phyloP scores from a whole-genome alignment of 2,797 vertebrate species.

The Macrochelys suwanniensis region DNA sequence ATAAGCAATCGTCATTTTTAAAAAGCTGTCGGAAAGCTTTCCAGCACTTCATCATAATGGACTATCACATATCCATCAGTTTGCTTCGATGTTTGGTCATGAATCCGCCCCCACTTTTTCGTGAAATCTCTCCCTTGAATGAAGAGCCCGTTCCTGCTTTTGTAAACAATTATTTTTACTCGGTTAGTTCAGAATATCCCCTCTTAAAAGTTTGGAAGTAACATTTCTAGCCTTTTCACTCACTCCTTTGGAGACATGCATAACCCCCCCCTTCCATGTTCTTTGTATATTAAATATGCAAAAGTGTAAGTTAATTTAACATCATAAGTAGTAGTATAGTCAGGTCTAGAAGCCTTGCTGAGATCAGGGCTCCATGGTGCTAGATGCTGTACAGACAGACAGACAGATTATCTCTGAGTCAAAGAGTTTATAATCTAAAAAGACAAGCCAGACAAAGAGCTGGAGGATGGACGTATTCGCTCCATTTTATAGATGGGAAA shows the following conservation, averaged over 20 bases:
- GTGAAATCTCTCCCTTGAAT: slow-evolving; percentile 31
- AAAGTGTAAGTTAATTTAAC: rapidly evolving
- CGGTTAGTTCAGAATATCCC: background rate
- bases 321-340: background rate
- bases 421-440: background rate
- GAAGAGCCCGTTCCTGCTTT: slow-evolving; percentile 26
- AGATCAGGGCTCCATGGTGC: rapidly evolving
- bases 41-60: rapidly evolving
- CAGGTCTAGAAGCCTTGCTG: background rate
- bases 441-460: background rate
- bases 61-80: rapidly evolving
- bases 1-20: slow-evolving; percentile 25
- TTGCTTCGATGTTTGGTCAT: background rate
- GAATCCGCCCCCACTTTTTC: background rate
- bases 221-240: background rate
- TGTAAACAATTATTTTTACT: slow-evolving; percentile 34
- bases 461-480: background rate
- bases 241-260: background rate
- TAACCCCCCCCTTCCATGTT: background rate
- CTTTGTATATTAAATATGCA: background rate
- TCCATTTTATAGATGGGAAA: background rate
- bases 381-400: background rate
- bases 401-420: background rate
- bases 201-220: background rate
- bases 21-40: slow-evolving; percentile 21